Evolutionary conservation across 2,888 invertebrate genomes (phyloP).

Genomic region (Epinotia demarniana): DNA sequence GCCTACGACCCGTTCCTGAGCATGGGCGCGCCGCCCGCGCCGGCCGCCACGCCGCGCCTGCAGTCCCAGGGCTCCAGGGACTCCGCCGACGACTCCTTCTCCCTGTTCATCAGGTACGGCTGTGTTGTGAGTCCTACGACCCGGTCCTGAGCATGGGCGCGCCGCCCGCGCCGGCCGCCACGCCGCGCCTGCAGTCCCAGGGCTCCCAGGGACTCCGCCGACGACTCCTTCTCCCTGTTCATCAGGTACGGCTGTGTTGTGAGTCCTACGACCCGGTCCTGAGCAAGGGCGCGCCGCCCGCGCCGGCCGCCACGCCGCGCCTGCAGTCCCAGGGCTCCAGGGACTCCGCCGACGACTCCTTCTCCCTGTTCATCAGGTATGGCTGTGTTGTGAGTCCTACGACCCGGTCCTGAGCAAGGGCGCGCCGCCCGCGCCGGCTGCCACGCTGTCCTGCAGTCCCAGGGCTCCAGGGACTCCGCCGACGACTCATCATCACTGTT

Average conservation of each 20-base stretch:
- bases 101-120: constrained; percentile 76
- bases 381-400: no score
- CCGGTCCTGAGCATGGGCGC: constrained; percentile 86
- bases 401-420: constrained; percentile 80
- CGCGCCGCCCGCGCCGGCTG: constrained; percentile 89
- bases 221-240: constrained; percentile 91
- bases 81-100: constrained; percentile 91
- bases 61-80: constrained; percentile 85
- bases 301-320: constrained; percentile 87
- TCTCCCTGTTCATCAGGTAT: constrained; percentile 84
- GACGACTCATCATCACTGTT: constrained; percentile 92
- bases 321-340: constrained; percentile 86
- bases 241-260: no score
- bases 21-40: constrained; percentile 90
- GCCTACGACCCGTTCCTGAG: constrained; percentile 92
- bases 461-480: constrained; percentile 90
- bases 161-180: constrained; percentile 88
- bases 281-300: constrained; percentile 89
- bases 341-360: constrained; percentile 92
- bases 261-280: no score
- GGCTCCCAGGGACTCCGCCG: constrained; percentile 88
- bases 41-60: constrained; percentile 87
- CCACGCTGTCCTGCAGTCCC: constrained; percentile 86
- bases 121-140: no score
- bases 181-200: constrained; percentile 85